Conservation (phyloP, 2,113 vertebrate species). For the Oreotrochilus melanogaster region DNA sequence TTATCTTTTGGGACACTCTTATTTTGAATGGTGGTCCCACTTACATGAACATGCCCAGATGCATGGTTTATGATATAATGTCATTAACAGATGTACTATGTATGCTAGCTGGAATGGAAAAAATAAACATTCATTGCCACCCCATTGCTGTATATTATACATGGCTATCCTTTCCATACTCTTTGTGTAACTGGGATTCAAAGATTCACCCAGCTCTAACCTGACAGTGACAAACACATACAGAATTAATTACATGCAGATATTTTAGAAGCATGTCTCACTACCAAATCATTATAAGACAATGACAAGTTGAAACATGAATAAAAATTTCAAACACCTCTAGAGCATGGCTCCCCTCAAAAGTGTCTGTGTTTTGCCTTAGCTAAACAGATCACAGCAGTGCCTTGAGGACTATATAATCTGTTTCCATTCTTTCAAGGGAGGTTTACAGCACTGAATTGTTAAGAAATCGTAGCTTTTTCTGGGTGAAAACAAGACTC, state of each 20-base stretch:
- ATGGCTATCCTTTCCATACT: constrained; percentile 43
- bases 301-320: neutral
- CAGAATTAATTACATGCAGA: neutral
- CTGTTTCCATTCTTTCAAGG: neutral
- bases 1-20: neutral
- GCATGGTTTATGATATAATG: neutral
- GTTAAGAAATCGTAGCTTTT: neutral
- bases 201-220: neutral
- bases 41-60: neutral
- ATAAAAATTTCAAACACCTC: neutral
- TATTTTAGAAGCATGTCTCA: neutral
- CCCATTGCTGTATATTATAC: neutral
- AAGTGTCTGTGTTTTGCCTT: neutral
- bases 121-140: neutral
- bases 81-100: neutral
- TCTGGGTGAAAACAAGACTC: neutral
- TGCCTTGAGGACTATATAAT: neutral
- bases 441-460: neutral
- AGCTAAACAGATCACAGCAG: neutral
- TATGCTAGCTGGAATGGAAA: neutral
- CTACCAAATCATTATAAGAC: neutral
- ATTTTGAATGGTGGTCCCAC: neutral
- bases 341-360: neutral
- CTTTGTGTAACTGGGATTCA: neutral
- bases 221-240: neutral